A percentile compares a stretch with the other conserved stretches of the same genome.
These are phyloP conservation scores for Neotoxoptera formosana DNA, from an alignment of 1,140 invertebrate species.

Conservation along the genomic window DNA sequence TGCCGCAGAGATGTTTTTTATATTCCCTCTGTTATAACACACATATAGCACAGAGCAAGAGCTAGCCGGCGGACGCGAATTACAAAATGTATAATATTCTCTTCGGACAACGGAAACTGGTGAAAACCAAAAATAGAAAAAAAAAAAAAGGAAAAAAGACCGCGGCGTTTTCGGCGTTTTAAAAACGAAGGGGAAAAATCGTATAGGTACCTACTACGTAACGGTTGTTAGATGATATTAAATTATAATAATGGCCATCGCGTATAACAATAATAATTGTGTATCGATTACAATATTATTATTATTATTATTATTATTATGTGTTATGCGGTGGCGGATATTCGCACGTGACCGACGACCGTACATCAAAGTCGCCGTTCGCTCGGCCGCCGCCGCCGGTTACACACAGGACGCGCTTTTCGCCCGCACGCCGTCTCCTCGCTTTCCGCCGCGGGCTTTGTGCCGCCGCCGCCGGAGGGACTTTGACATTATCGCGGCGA, in stretches of 20 bases:
- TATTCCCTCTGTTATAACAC: no score
- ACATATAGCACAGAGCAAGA: no score
- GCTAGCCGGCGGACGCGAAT: neutral
- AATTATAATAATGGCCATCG: neutral
- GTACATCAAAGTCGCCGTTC: neutral
- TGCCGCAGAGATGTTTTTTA: no score
- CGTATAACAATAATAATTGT: neutral
- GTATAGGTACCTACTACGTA: neutral
- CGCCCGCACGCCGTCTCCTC: neutral
- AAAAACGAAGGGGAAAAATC: neutral
- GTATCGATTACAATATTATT: neutral
- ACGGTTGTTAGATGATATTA: neutral
- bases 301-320: no score
- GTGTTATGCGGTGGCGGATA: neutral
- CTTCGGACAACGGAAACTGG: neutral
- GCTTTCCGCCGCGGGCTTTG: neutral
- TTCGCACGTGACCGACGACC: neutral
- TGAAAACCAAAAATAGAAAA: neutral
- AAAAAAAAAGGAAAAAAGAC: neutral
- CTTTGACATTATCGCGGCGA: constrained; percentile 17
- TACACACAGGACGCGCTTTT: neutral
- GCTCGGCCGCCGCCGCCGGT: neutral
- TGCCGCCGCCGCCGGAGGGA: neutral
- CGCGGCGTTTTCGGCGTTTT: neutral
- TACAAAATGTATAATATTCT: neutral